Conservation (phyloP, 2,888 invertebrate genomes). For the Idaea aversata region DNA sequence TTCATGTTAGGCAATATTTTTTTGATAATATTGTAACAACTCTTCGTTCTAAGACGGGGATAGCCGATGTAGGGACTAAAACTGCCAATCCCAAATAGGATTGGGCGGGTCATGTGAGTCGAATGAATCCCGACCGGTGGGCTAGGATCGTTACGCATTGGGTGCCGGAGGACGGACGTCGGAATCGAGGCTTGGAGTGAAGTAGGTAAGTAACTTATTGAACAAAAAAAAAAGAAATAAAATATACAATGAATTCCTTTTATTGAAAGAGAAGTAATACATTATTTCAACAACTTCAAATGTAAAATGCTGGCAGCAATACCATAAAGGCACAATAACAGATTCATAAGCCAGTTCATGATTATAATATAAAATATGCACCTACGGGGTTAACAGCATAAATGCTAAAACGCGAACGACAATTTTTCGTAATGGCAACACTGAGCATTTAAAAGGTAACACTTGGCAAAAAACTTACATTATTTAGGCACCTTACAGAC, state of each 20-base stretch:
- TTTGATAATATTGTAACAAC: too few relatives aligned
- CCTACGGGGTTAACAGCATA: conserved; percentile 27
- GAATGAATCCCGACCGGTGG: too few relatives aligned
- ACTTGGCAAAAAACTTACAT: conserved; percentile 24
- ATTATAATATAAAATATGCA: conserved; percentile 28
- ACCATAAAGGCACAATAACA: conserved; percentile 55
- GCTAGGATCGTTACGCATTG: too few relatives aligned
- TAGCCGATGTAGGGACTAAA: too few relatives aligned
- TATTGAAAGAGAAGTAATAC: conserved; percentile 63
- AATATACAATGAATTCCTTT: conserved; percentile 68
- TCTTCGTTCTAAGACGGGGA: too few relatives aligned
- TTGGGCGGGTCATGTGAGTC: too few relatives aligned
- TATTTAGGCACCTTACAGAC: conserved; percentile 3
- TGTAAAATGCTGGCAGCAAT: conserved; percentile 54
- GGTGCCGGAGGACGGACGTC: too few relatives aligned
- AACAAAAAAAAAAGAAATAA: conserved; percentile 32
- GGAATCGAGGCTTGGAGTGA: too few relatives aligned
- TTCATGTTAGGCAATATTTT: too few relatives aligned
- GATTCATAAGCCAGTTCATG: conserved; percentile 44
- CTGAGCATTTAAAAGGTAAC: conserved; percentile 21
- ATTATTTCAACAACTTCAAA: conserved; percentile 53
- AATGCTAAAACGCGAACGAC: conserved; percentile 18
- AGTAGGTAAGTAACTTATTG: too few relatives aligned
- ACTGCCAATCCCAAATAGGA: too few relatives aligned
- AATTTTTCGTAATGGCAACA: conserved; percentile 25